Evolutionary conservation across 2,888 invertebrate species (phyloP).

Genomic region (Drosophila subsilvestris): DNA sequence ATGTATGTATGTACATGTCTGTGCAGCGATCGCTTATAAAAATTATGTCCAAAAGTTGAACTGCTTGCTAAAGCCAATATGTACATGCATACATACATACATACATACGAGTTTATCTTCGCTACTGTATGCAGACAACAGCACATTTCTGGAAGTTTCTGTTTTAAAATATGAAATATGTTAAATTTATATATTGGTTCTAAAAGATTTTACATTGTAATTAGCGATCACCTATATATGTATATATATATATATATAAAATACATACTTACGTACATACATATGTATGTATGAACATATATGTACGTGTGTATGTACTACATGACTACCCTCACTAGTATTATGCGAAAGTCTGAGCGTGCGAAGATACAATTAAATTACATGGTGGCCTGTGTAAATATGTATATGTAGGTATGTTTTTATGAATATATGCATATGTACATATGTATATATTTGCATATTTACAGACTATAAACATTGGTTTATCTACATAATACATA

Average conservation of each 20-base stretch:
- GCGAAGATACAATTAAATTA: slow-evolving; percentile 29
- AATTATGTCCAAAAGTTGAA: not conserved
- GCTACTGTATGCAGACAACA: no score
- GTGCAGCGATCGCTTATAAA: slow-evolving; percentile 7
- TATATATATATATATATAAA: not conserved
- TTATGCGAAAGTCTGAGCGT: slow-evolving; percentile 22
- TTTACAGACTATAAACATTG: not conserved
- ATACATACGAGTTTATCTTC: no score
- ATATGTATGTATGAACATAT: slow-evolving; percentile 1
- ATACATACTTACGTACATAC: not conserved
- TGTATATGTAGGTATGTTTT: no score
- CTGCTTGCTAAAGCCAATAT: not conserved
- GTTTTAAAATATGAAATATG: not conserved
- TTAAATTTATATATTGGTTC: no score
- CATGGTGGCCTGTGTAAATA: not conserved
- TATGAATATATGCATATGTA: not conserved
- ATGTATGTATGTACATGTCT: slow-evolving; percentile 17
- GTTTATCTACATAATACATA: slow-evolving; percentile 16
- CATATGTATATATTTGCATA: not conserved
- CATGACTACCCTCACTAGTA: slow-evolving; percentile 1
- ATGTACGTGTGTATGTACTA: slow-evolving; percentile 1
- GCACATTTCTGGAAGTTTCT: not conserved
- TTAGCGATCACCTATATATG: not conserved
- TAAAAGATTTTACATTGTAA: no score
- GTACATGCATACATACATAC: slow-evolving; percentile 11